Base-by-base conservation (phyloP, 2,797 vertebrate genomes). In the Phrynocephalus guinanensis region DNA sequence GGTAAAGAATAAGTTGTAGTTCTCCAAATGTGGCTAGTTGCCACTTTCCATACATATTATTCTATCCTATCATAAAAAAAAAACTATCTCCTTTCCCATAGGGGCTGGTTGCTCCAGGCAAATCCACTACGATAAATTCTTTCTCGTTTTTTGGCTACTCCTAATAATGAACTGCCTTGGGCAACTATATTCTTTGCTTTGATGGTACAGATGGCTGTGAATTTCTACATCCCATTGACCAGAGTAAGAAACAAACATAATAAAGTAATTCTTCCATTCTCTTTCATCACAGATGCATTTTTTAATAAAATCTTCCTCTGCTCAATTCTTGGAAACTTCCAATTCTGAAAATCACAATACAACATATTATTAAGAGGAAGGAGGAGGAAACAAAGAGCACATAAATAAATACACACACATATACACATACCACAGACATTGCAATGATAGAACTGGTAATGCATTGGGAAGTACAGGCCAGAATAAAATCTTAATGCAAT, bases 171-270 rank as follows among this genome's bases (percentile, higher is more conserved):
- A 68, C 22, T 80, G 85, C 78, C 68, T n/a, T 80, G 68, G 77
- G 85, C 68, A 72, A 60, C 30, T 80, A 38, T n/a, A 50, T 44
- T 30, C 70, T 50, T 24, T 44, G 50, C 77, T 80, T 86, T 77
- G 75, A 52, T 85, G 73, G 5, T 78, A 68, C 38, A 85, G 60
- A 48, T 67, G 66, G 75, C 5, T 68, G 38, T 85, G 75, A 68
- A 85, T 85, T 79, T 85, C 38, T 73, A 85, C 24, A 85, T 85
- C 84, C 78, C 33, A 52, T 76, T 30, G n/a, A 68, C 44, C 52
- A 38, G 24, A 63, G 78, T 44, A 73, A 48, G 60, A 70, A 88
- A 26, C 67, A n/a, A 60, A 71, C 44, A 78, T 20, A 5, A 6
- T n/a, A 16, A 86, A 7, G n/a, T 33, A 71, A 9, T 9, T 70